Percentiles rank a stretch among this genome's conserved stretches.
These are phyloP conservation scores for Callipepla squamata DNA, from an alignment of 2,113 vertebrate genomes.

Conservation along the genomic window DNA sequence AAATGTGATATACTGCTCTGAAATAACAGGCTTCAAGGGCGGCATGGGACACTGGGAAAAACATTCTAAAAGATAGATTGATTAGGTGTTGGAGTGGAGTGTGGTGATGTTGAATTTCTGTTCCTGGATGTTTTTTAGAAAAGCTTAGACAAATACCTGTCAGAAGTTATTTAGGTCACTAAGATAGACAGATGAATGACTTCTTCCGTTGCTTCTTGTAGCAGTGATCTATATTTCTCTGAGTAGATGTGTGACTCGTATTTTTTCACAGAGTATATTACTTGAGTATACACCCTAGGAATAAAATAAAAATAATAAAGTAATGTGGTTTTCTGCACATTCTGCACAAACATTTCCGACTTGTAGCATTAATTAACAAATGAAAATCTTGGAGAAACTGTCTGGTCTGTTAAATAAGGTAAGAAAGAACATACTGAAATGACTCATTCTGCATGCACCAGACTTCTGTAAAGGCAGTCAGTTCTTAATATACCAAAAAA, in stretches of 20 bases:
- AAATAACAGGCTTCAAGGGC: neutral
- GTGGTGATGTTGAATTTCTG: conserved; percentile 34
- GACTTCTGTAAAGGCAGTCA: neutral
- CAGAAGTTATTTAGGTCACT: conserved; percentile 45
- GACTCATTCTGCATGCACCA: conserved; percentile 6
- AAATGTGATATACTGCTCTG: neutral
- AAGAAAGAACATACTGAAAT: conserved; percentile 15
- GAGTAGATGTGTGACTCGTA: neutral
- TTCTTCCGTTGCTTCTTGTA: conserved; percentile 14
- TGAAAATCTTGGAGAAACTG: neutral
- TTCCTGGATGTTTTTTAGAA: conserved; percentile 30
- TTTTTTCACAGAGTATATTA: neutral
- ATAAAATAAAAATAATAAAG: neutral
- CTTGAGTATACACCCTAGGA: neutral
- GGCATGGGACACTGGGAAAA: neutral
- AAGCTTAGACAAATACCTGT: conserved; percentile 47
- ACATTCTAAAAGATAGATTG: neutral
- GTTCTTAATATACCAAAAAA: conserved; percentile 21
- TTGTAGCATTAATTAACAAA: neutral
- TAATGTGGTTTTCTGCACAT: neutral
- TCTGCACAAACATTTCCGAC: neutral
- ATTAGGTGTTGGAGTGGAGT: neutral
- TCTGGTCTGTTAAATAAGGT: conserved; percentile 25
- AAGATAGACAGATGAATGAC: conserved; percentile 24
- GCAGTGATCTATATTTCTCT: conserved; percentile 1